Percentiles rank a stretch among this genome's conserved stretches.
These are phyloP conservation scores for Dasysyrphus albostriatus DNA, from an alignment of 2,888 invertebrate species.

Conservation along the genomic window DNA sequence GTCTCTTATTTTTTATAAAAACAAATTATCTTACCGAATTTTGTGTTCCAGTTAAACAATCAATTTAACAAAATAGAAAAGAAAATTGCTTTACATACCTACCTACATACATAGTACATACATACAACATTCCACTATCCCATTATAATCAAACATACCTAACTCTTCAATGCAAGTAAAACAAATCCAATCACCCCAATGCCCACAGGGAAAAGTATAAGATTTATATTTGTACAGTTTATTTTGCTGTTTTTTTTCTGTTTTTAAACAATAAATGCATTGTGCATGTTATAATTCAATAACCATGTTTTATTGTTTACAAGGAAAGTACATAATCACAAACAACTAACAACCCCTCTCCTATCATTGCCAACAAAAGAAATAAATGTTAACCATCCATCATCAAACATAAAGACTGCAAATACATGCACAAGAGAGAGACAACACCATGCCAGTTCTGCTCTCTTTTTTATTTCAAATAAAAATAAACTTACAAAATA, in stretches of 20 bases:
- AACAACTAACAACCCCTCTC: conserved; percentile 6
- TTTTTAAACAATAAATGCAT: conserved; percentile 9
- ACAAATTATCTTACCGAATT: background rate
- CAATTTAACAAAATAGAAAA: background rate
- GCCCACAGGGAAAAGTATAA: background rate
- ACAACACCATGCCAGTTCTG: conserved; percentile 37
- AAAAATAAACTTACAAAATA: conserved; percentile 19
- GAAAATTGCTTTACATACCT: background rate
- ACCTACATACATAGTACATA: too few species aligned
- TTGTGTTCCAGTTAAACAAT: background rate
- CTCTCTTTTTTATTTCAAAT: conserved; percentile 9
- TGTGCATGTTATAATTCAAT: conserved; percentile 37
- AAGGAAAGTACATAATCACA: background rate
- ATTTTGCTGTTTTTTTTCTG: conserved; percentile 1
- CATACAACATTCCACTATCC: background rate
- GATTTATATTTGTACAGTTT: background rate
- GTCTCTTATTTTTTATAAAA: background rate
- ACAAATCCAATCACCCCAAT: conserved; percentile 22
- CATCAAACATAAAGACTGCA: conserved; percentile 10
- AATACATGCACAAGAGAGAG: conserved; percentile 16
- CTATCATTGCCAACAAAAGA: background rate
- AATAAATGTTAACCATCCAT: conserved; percentile 45
- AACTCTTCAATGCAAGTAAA: background rate
- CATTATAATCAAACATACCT: background rate
- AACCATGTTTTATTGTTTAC: conserved; percentile 35